phyloP scores from a whole-genome alignment of 2,888 invertebrate species.

The Sarcophaga variegata region DNA sequence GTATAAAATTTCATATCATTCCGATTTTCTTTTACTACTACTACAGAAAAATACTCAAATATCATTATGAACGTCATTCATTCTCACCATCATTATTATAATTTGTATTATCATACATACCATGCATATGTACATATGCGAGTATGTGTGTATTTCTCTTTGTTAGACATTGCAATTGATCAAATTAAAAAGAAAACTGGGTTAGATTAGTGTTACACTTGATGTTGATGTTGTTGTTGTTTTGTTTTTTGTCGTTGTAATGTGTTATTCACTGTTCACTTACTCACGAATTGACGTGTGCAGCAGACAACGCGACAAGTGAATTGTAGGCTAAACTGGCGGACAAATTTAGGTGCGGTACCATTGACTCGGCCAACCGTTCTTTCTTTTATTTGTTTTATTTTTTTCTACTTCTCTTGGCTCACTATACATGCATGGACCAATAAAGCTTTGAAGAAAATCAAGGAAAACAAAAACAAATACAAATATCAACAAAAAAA shows the following conservation, averaged over 20 bases:
- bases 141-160: constrained; percentile 2
- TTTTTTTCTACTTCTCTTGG: background rate
- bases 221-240: constrained; percentile 42
- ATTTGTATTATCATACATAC: background rate
- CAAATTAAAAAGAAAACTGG: constrained; percentile 56
- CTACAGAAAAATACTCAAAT: constrained; percentile 16
- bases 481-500: background rate
- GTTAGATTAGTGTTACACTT: constrained; percentile 66
- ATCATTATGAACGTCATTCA: constrained; percentile 31
- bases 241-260: background rate
- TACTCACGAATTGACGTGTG: constrained; percentile 49
- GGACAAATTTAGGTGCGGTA: constrained; percentile 62
- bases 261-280: constrained; percentile 45
- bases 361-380: constrained; percentile 18
- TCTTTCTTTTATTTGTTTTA: constrained; percentile 1
- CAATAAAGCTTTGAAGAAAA: background rate
- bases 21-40: background rate
- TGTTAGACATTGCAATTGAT: constrained; percentile 57
- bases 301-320: constrained; percentile 30
- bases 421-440: background rate
- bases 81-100: constrained; percentile 22
- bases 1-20: background rate
- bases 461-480: background rate
- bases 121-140: background rate
- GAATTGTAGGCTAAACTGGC: constrained; percentile 40